Conservation (phyloP, 1,140 invertebrate genomes). For the Dreissena rostriformis region DNA sequence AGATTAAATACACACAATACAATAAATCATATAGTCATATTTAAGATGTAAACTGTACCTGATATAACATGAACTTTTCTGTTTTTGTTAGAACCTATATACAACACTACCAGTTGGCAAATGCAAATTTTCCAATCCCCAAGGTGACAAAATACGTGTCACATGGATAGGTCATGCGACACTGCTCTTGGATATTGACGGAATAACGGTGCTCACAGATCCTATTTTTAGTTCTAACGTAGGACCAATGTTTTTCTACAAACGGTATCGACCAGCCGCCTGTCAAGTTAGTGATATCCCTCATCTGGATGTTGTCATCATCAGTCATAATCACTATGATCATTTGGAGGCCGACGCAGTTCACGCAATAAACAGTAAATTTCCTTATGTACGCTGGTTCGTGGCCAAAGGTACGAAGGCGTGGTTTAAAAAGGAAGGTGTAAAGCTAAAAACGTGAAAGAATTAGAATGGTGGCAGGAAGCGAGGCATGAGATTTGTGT, state of each 20-base stretch:
- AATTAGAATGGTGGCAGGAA: constrained; percentile 82
- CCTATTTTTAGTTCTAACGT: constrained; percentile 79
- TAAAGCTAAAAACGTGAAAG: constrained; percentile 77
- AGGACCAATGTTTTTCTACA: constrained; percentile 42
- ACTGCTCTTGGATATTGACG: constrained; percentile 81
- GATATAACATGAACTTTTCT: too few relatives aligned
- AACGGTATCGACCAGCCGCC: constrained; percentile 53
- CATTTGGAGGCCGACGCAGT: constrained; percentile 82
- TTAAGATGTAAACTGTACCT: too few relatives aligned
- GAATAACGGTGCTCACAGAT: constrained; percentile 80
- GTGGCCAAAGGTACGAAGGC: constrained; percentile 79
- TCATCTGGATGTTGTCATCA: constrained; percentile 81
- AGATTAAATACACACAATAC: too few relatives aligned
- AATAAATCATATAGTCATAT: too few relatives aligned
- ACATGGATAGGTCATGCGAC: constrained; percentile 83
- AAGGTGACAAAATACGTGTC: constrained; percentile 49
- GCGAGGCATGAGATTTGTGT: constrained; percentile 76
- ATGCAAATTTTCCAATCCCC: neutral
- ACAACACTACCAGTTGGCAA: neutral
- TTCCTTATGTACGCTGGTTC: constrained; percentile 79
- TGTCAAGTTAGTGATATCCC: constrained; percentile 62
- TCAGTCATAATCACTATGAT: constrained; percentile 84
- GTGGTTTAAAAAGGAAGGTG: constrained; percentile 77
- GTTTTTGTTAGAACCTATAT: too few relatives aligned
- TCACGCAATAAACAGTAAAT: constrained; percentile 63